Evolutionary conservation across 2,113 vertebrate species (phyloP).

Genomic region (Regulus satrapa): DNA sequence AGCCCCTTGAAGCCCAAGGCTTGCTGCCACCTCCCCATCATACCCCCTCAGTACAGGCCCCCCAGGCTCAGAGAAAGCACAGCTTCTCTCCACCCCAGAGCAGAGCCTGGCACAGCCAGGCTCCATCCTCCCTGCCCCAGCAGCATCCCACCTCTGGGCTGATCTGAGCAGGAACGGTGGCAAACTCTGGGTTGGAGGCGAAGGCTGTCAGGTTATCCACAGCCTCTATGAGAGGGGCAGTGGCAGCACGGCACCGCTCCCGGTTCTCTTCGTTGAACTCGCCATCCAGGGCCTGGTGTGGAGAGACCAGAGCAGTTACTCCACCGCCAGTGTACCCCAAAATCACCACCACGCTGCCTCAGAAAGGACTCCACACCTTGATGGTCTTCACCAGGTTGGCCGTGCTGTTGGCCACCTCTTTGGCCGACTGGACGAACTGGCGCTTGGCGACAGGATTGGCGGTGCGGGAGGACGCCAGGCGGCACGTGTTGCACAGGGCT

Average conservation of each 20-base stretch:
- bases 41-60: background rate
- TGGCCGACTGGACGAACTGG: slow-evolving; percentile 97
- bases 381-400: slow-evolving; percentile 98
- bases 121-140: background rate
- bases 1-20: background rate
- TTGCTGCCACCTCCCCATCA: background rate
- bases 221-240: slow-evolving; percentile 90
- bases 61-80: background rate
- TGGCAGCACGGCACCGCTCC: slow-evolving; percentile 87
- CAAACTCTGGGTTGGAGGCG: slow-evolving; percentile 94
- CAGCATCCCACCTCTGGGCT: slow-evolving; percentile 83
- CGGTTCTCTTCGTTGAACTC: slow-evolving; percentile 92
- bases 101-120: background rate
- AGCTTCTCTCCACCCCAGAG: background rate
- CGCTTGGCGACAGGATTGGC: slow-evolving; percentile 95
- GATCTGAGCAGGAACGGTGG: slow-evolving; percentile 92
- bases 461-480: slow-evolving; percentile 90
- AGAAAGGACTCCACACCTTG: slow-evolving; percentile 76
- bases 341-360: background rate
- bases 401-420: slow-evolving; percentile 98
- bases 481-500: slow-evolving; percentile 93
- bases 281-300: slow-evolving; percentile 86
- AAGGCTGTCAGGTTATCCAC: slow-evolving; percentile 97
- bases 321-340: background rate
- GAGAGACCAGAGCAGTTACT: background rate